phyloP scores from a whole-genome alignment of 2,888 invertebrate species.

The Erpobdella octoculata region DNA sequence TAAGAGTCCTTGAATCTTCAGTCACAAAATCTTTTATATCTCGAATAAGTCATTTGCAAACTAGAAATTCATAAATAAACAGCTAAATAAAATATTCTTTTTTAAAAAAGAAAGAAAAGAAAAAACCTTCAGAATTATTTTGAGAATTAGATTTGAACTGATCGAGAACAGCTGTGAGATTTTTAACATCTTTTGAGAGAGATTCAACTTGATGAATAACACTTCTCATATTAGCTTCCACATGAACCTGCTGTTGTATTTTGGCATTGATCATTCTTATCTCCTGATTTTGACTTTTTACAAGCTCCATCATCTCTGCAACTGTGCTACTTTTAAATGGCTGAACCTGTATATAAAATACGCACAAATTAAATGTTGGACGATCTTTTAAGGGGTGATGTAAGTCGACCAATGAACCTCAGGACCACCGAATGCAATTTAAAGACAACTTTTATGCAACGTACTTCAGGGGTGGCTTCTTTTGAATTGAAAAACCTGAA shows the following conservation, averaged over 20 bases:
- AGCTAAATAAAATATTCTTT: too few relatives aligned
- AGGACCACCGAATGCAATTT: too few relatives aligned
- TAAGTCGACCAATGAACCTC: background rate
- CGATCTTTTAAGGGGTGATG: background rate
- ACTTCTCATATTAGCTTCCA: background rate
- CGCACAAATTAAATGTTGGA: background rate
- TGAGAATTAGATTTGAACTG: slow-evolving; percentile 41
- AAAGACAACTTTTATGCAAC: too few relatives aligned
- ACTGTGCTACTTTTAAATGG: background rate
- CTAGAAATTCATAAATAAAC: too few relatives aligned
- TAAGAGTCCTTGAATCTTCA: too few relatives aligned
- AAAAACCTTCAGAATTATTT: too few relatives aligned
- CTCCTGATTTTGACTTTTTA: slow-evolving; percentile 14
- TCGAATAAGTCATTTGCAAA: too few relatives aligned
- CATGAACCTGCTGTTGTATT: slow-evolving; percentile 14
- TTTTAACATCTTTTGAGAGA: slow-evolving; percentile 34
- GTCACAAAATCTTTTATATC: too few relatives aligned
- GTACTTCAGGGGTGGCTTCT: background rate
- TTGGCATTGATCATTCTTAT: background rate
- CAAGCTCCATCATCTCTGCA: slow-evolving; percentile 15
- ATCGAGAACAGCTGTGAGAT: slow-evolving; percentile 8
- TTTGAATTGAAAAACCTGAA: slow-evolving; percentile 4
- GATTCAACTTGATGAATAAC: slow-evolving; percentile 17
- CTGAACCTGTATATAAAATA: background rate
- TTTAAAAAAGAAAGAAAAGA: too few relatives aligned